Conservation (phyloP, 2,888 invertebrate species). For the Papilio elwesi region DNA sequence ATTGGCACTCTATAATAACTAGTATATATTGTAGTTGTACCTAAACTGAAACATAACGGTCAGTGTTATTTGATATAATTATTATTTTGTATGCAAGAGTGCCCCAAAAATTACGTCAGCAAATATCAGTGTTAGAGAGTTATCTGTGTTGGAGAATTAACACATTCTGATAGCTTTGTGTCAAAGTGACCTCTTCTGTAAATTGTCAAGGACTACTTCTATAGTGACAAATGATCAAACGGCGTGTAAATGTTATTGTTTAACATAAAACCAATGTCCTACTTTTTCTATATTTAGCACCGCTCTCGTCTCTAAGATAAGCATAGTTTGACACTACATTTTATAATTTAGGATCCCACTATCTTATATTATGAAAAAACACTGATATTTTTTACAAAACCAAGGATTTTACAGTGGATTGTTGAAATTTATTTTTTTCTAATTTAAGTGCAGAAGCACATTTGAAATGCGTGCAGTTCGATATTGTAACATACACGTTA, state of each 20-base stretch:
- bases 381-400: too few relatives aligned
- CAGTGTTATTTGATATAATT: background rate
- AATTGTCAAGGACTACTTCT: too few relatives aligned
- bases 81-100: background rate
- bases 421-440: background rate
- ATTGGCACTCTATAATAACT: slow-evolving; percentile 15
- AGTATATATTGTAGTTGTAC: too few relatives aligned
- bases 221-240: too few relatives aligned
- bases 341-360: background rate
- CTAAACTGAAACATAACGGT: background rate
- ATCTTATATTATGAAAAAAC: too few relatives aligned
- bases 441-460: too few relatives aligned
- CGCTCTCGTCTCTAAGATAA: slow-evolving; percentile 31
- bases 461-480: background rate
- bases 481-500: background rate
- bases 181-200: too few relatives aligned
- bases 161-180: too few relatives aligned
- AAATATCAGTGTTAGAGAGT: background rate
- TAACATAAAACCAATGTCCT: background rate
- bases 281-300: background rate
- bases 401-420: background rate
- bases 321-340: background rate
- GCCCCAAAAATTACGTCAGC: too few relatives aligned
- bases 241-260: background rate
- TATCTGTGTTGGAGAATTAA: too few relatives aligned